phyloP scores from a whole-genome alignment of 2,113 vertebrate genomes.

The Gallinago media region DNA sequence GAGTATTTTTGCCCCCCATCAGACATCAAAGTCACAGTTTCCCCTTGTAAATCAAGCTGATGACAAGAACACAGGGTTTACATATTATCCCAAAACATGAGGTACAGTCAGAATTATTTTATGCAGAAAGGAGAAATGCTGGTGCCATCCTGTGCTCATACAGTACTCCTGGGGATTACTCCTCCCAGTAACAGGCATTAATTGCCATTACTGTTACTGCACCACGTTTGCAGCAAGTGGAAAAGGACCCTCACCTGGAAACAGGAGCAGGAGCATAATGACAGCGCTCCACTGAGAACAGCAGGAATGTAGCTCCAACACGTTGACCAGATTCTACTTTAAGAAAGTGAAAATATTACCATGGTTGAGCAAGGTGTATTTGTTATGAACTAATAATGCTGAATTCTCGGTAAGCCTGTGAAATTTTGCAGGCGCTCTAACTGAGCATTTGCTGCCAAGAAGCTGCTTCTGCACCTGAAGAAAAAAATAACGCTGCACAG shows the following conservation, averaged over 20 bases:
- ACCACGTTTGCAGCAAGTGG: background rate
- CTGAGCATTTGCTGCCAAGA: background rate
- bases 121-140: background rate
- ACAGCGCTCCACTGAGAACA: background rate
- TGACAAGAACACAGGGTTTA: background rate
- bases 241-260: background rate
- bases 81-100: background rate
- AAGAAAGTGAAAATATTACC: background rate
- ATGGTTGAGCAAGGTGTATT: background rate
- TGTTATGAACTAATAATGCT: rapidly evolving
- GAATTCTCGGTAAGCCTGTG: background rate
- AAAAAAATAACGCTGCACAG: background rate
- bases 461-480: background rate
- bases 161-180: background rate
- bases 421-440: background rate
- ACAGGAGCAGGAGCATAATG: background rate
- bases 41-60: background rate
- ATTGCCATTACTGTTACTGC: background rate
- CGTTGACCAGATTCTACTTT: rapidly evolving
- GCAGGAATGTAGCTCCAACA: background rate
- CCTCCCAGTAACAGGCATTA: background rate
- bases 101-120: background rate
- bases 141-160: background rate
- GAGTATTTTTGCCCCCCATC: background rate
- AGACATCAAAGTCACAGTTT: background rate